These are phyloP conservation scores for Aurelia sp. DNA, from an alignment of 30 jellyfish, hydroid and myxozoan species.

Conservation along the genomic window DNA sequence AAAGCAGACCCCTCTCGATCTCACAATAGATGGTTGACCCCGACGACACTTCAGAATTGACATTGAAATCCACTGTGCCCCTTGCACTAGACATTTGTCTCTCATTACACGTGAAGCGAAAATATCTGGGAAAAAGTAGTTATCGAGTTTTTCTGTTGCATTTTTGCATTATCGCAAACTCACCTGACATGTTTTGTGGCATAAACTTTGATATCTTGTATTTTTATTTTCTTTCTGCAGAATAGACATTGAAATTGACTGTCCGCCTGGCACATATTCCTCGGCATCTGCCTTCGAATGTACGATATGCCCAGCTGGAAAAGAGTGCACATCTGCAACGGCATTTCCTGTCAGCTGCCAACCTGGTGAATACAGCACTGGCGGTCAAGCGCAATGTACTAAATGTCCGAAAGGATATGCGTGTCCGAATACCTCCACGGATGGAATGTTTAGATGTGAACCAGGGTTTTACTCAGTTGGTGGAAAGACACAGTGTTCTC, in stretches of 20 bases:
- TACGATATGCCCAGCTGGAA: slow-evolving; percentile 89
- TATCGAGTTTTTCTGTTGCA: too few species aligned
- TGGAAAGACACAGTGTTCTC: slow-evolving; percentile 63
- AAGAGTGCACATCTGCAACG: slow-evolving; percentile 76
- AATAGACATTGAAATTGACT: slow-evolving; percentile 40
- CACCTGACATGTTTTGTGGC: too few species aligned
- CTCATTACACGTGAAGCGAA: too few species aligned
- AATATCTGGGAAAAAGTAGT: too few species aligned
- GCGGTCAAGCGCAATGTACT: slow-evolving; percentile 82
- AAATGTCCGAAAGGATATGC: slow-evolving; percentile 89
- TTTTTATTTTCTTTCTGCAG: background rate
- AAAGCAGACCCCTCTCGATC: too few species aligned
- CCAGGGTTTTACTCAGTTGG: slow-evolving; percentile 89
- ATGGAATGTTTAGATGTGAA: slow-evolving; percentile 47
- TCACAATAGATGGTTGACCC: too few species aligned
- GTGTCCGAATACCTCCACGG: slow-evolving; percentile 81
- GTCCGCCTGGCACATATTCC: slow-evolving; percentile 74
- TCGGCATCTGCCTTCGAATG: slow-evolving; percentile 64
- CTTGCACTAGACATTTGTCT: too few species aligned
- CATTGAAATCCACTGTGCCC: too few species aligned
- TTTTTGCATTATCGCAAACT: too few species aligned
- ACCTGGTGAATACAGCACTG: slow-evolving; percentile 85
- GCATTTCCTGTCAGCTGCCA: slow-evolving; percentile 71
- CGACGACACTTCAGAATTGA: too few species aligned
- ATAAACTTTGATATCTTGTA: too few species aligned